Evolutionary conservation across 2,797 vertebrate genomes (phyloP), one percentile per base, ranked within the genome.

Genomic region (Hydrophis major): DNA sequence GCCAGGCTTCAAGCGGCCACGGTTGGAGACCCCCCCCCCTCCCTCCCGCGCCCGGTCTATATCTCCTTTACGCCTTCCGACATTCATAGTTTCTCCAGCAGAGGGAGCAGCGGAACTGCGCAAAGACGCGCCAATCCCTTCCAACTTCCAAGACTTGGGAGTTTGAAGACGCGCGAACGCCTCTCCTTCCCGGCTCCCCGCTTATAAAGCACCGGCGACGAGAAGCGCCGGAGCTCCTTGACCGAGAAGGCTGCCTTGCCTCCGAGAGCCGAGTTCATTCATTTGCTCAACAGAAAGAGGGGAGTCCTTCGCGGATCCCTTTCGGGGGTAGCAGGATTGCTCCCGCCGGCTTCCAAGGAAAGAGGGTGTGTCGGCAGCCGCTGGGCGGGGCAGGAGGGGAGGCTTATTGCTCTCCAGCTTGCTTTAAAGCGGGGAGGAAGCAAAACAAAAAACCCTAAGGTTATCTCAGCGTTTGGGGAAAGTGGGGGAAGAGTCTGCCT

Each of bases 31-130:
- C 16, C 6, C 47, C 0, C 2, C 37, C 37, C 37, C 37, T 0
- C 37, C 37, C 37, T 32, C 37, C 37, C 37, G 2, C 37, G 16
- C 20, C 20, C 22, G 59, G 66, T 8, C 47, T n/a, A 7, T 6
- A 32, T 18, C 27, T 74, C 6, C 16, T 57, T 22, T 25, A 42
- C 22, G 22, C 18, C n/a, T 14, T 12, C 50, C 25, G 32, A 28
- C 53, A 0, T 57, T 47, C 32, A 87, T 32, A 2, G 11, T 28
- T 59, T 60, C 10, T 22, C 96, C 97, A 93, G 94, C 89, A 97
- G 96, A 93, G 97, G 97, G 96, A 94, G 95, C 96, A 95, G 92
- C 89, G 74, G 59, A 7, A 94, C 95, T 18, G 91, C 90, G 20
- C 91, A 95, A 95, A 94, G 56, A 78, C 14, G 57, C 90, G 47